A percentile compares a stretch with the other conserved stretches of the same genome.
Evolutionary conservation across 2,888 invertebrate species (phyloP).

Genomic region (Pachycephus smyrnensis): DNA sequence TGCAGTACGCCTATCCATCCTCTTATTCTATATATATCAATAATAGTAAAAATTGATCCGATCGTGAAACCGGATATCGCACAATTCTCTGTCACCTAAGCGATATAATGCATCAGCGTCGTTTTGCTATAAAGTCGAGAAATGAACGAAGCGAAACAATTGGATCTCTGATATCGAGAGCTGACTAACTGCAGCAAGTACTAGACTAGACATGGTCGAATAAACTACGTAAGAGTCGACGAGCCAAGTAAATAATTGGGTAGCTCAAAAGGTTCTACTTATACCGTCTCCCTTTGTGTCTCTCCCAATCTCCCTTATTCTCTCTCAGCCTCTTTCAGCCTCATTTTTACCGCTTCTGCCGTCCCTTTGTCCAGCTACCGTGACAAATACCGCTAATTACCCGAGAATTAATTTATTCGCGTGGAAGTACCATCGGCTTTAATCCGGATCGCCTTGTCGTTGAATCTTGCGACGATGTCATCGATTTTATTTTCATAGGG

Average conservation of each 20-base stretch:
- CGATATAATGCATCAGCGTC: neutral
- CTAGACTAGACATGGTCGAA: neutral
- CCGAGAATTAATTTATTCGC: conserved; percentile 2
- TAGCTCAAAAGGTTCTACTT: neutral
- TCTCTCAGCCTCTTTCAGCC: neutral
- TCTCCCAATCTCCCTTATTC: neutral
- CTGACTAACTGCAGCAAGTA: neutral
- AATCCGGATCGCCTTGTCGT: neutral
- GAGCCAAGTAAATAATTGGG: neutral
- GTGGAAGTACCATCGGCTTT: neutral
- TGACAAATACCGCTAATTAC: conserved; percentile 5
- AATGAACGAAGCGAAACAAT: neutral
- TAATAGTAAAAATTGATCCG: neutral
- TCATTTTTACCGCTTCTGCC: neutral
- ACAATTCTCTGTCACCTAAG: neutral
- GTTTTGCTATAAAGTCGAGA: neutral
- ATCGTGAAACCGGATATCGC: neutral
- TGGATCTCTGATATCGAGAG: neutral
- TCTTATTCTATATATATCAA: neutral
- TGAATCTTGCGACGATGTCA: neutral
- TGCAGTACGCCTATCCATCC: neutral
- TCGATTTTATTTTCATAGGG: neutral
- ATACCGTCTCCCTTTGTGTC: neutral
- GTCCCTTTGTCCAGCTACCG: neutral
- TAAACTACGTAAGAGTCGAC: neutral